These are phyloP conservation scores for Mastacembelus armatus DNA, from an alignment of 2,797 vertebrate genomes.

Conservation along the genomic window DNA sequence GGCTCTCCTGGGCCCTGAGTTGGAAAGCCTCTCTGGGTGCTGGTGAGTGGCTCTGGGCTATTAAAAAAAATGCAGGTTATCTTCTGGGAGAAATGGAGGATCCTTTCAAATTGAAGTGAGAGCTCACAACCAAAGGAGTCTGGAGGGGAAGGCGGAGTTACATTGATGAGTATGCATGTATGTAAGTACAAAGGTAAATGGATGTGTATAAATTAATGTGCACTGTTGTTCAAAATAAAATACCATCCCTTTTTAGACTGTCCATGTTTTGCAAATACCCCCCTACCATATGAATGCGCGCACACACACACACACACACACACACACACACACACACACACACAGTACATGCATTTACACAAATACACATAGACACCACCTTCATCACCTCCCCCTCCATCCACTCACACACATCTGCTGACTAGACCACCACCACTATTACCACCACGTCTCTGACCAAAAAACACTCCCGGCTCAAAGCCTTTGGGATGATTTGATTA, in stretches of 20 bases:
- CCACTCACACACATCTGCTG: slow-evolving; percentile 48
- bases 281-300: slow-evolving; percentile 12
- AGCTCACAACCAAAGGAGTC: slow-evolving; percentile 74
- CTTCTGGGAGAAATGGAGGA: slow-evolving; percentile 79
- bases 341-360: no score
- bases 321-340: slow-evolving; percentile 40
- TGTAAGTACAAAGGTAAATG: slow-evolving; percentile 7
- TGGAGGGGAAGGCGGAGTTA: slow-evolving; percentile 52
- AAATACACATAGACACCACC: no score
- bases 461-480: slow-evolving; percentile 76
- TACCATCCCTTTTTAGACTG: slow-evolving; percentile 1
- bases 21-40: slow-evolving; percentile 81
- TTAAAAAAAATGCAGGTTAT: slow-evolving; percentile 79
- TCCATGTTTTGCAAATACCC: slow-evolving; percentile 17
- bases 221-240: slow-evolving; percentile 53
- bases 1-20: slow-evolving; percentile 81
- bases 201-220: slow-evolving; percentile 13
- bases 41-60: slow-evolving; percentile 82
- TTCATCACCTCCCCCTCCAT: neutral
- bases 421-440: slow-evolving; percentile 40
- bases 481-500: slow-evolving; percentile 91
- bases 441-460: slow-evolving; percentile 50
- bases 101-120: slow-evolving; percentile 83
- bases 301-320: slow-evolving; percentile 48
- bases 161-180: slow-evolving; percentile 47